Base-by-base conservation (phyloP, 2,888 invertebrate genomes). In the Serripes groenlandicus region DNA sequence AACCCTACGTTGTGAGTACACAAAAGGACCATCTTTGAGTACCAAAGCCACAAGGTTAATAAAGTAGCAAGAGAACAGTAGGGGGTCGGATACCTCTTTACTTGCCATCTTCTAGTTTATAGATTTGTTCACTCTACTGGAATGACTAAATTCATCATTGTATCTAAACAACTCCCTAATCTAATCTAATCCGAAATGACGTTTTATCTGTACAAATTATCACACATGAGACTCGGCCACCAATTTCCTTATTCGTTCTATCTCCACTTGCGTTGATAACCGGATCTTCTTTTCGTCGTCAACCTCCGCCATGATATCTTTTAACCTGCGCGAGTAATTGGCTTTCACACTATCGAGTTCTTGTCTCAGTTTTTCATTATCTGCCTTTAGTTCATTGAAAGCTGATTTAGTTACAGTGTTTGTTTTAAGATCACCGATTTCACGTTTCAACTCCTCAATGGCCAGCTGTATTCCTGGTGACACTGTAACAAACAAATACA, bases 321-420 rank as follows among this genome's bases (percentile, higher is more conserved):
- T 81, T 42, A 94, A 88, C 75, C 92, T 90, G 76, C 92, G 90
- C 15, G 90, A 87, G 77, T 90, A 89, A 21, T 78, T 80, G 15
- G 85, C 86, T 82, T 88, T 90, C 34, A 92, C 75, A 18, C 81
- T 82, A n/a, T 92, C 92, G 60, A 93, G 69, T 35, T 92, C 92
- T 69, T 88, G 81, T 76, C 91, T 90, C 64, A 94, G 86, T 71
- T 89, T 90, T 62, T 91, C 91, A 60, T 93, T 89, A 84, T 94
- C 93, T 4, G 92, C 89, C 83, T 97, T 97, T 91, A 97, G 97
- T 86, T 97, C 95, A 92, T 97, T 97, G 87, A 97, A 96, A 93
- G 97, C 97, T 87, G 96, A 97, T 96, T 97, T 96, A 81, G 91
- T 92, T 80, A 92, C 90, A 76, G 89, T 89, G 85, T 90, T 91